A percentile compares a stretch with the other conserved stretches of the same genome.
Evolutionary conservation across 2,797 vertebrate genomes (phyloP).

Genomic region (Sebastes flavidus): DNA sequence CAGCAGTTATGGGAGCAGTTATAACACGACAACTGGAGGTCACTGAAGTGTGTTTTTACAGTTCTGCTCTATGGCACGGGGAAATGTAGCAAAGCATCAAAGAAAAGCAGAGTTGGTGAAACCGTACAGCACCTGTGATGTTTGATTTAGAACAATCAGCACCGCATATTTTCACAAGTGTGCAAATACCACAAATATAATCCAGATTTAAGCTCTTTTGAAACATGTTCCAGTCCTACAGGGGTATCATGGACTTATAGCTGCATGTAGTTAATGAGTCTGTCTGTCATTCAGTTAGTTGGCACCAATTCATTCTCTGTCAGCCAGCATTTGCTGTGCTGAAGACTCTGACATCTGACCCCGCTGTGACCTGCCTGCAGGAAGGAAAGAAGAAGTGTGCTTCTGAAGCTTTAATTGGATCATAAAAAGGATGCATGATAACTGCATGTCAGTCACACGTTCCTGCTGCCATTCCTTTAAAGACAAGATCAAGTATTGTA

Average conservation of each 20-base stretch:
- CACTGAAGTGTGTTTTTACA: slow-evolving; percentile 37
- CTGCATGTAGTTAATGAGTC: neutral
- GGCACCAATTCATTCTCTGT: neutral
- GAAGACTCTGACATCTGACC: slow-evolving; percentile 32
- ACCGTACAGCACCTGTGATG: neutral
- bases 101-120: neutral
- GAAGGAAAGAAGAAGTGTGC: neutral
- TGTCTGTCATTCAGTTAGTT: neutral
- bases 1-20: slow-evolving; percentile 31
- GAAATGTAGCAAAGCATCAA: slow-evolving; percentile 6
- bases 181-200: neutral
- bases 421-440: neutral
- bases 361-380: neutral
- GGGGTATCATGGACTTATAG: no score
- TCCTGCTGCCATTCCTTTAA: neutral
- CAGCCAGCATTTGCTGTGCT: neutral
- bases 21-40: slow-evolving; percentile 26
- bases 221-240: neutral
- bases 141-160: neutral
- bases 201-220: slow-evolving; percentile 1
- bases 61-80: neutral
- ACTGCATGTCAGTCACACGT: neutral
- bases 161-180: neutral
- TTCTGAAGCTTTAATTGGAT: slow-evolving; percentile 8
- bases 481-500: neutral